phyloP scores from a whole-genome alignment of 2,797 vertebrate species.

The Sarcophilus harrisii region DNA sequence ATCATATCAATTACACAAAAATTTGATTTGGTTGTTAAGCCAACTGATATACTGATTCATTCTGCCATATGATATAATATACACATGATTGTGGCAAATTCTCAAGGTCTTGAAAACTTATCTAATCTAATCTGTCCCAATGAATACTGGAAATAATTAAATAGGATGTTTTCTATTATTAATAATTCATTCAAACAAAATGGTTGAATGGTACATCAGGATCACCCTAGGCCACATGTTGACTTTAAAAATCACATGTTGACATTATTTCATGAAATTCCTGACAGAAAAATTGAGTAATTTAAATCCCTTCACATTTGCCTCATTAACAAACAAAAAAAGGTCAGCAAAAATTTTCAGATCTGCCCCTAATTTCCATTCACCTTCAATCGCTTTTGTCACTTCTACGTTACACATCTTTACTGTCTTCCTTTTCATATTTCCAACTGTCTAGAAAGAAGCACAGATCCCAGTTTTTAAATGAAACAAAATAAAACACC shows the following conservation, averaged over 20 bases:
- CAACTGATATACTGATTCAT: constrained; percentile 54
- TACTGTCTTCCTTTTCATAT: neutral
- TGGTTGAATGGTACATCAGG: no score
- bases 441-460: neutral
- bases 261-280: no score
- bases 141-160: neutral
- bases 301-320: neutral
- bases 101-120: constrained; percentile 20
- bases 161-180: constrained; percentile 27
- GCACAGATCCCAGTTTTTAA: neutral
- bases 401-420: neutral
- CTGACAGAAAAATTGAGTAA: no score
- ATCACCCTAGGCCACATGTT: no score
- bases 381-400: neutral
- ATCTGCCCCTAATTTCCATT: constrained; percentile 29
- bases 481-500: neutral
- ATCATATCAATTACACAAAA: neutral
- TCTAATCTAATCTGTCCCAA: neutral
- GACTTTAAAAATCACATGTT: no score
- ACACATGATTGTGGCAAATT: neutral
- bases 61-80: no score
- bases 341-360: neutral
- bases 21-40: constrained; percentile 21
- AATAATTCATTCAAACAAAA: neutral
- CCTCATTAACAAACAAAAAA: constrained; percentile 23